Conservation (phyloP, 2,797 vertebrate species). For the Echeneis naucrates region DNA sequence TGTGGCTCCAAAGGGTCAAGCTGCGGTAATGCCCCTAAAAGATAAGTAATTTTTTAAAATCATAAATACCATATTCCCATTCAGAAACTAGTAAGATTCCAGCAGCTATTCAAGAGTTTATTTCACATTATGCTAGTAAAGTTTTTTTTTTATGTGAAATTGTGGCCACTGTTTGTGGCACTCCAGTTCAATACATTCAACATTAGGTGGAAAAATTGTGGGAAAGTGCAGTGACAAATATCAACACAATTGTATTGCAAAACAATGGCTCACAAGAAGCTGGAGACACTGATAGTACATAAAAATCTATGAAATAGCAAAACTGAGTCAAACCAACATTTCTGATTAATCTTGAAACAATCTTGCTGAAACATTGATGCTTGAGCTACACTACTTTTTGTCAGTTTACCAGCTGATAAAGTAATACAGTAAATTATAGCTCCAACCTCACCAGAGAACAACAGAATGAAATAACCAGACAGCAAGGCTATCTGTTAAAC, state of each 20-base stretch:
- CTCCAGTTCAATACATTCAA: too few relatives aligned
- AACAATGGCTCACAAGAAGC: neutral
- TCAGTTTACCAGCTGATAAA: neutral
- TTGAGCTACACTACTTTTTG: neutral
- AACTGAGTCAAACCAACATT: neutral
- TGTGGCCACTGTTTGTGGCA: too few relatives aligned
- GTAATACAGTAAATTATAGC: neutral
- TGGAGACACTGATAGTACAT: constrained; percentile 1
- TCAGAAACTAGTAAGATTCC: constrained; percentile 9
- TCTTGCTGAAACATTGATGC: neutral
- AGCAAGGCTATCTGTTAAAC: constrained; percentile 10
- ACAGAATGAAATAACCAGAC: neutral
- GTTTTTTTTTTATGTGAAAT: too few relatives aligned
- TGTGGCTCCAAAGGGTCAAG: neutral
- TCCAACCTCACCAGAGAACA: neutral
- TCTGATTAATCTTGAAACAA: neutral
- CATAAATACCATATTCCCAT: constrained; percentile 5
- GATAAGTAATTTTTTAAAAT: constrained; percentile 19
- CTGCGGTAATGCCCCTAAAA: constrained; percentile 8
- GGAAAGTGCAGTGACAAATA: neutral
- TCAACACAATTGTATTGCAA: constrained; percentile 10
- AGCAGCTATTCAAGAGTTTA: constrained; percentile 18
- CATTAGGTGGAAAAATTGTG: too few relatives aligned
- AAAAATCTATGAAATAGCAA: neutral
- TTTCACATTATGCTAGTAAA: neutral